Evolutionary conservation across 2,113 vertebrate genomes (phyloP), one percentile per base, ranked within the genome.

Genomic region (Spheniscus mendiculus): DNA sequence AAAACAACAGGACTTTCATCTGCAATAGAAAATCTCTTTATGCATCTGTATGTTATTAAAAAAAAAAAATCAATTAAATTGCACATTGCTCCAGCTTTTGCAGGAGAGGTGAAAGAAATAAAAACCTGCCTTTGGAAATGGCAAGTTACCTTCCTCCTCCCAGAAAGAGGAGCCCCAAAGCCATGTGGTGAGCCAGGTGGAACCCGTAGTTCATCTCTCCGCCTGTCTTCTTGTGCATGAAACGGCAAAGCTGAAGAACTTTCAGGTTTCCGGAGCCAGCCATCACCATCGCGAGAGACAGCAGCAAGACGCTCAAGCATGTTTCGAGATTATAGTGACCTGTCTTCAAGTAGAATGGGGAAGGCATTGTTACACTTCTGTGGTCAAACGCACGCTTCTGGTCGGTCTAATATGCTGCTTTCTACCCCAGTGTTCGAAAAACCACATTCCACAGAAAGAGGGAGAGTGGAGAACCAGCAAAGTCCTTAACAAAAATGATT

Each of bases 201-300:
- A 99, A 99, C 56, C 99, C 99, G 0, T 99, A 99, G 98, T 99
- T 99, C 99, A 99, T 99, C 95, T 99, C 99, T 8, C 99, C 99
- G 0, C 99, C 99, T 0, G 99, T 99, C 86, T 99, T 99, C 97
- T 99, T 99, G 98, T 99, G 99, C 97, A 99, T 98, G 94, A 99
- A 99, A 44, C 99, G 99, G 92, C 99, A 99, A 14, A 99, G 98
- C 98, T 99, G 99, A 85, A 99, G 97, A 16, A 99, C 99, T 30
- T 99, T 99, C 44, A 99, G 96, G 96, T 99, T 99, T 47, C 99
- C 99, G 0, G 99, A 99, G 80, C 99, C 99, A 0, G 99, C 98
- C 99, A 99, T 99, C 42, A 99, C 99, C 99, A 99, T 99, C 44
- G 99, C 98, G 4, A 99, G 98, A 10, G 99, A 98, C 84, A 99